Evolutionary conservation across 1,140 invertebrate genomes (phyloP).

Genomic region (Drosophila sp.): DNA sequence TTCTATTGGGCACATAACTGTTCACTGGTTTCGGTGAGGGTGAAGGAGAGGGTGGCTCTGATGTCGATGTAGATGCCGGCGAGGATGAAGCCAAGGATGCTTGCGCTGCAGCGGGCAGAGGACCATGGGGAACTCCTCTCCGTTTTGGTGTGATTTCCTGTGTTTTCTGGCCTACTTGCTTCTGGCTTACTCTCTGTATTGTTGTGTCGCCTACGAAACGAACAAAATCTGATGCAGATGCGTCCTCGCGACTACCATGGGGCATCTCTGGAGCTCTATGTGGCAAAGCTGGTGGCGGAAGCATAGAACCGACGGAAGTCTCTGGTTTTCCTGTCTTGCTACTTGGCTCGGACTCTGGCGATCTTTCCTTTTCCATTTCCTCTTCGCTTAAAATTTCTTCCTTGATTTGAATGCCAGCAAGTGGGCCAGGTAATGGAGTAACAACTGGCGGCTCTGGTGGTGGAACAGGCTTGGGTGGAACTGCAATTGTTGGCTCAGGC

Average conservation of each 20-base stretch:
- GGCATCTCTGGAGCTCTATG: not conserved
- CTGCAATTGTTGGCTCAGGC: not conserved
- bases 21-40: constrained; percentile 31
- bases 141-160: constrained; percentile 34
- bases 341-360: not conserved
- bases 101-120: constrained; percentile 43
- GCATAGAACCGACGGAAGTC: constrained; percentile 25
- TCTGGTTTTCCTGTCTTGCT: not conserved
- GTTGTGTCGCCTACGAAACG: constrained; percentile 74
- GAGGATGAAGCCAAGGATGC: constrained; percentile 17
- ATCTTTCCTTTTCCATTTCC: constrained; percentile 48
- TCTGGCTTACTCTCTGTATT: constrained; percentile 69
- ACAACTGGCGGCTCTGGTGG: not conserved
- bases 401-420: constrained; percentile 45
- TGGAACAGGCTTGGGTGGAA: not conserved
- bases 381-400: constrained; percentile 66
- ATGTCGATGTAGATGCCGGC: constrained; percentile 18
- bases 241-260: constrained; percentile 11
- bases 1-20: not conserved
- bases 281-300: constrained; percentile 42
- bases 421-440: not conserved
- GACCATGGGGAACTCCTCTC: constrained; percentile 47
- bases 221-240: constrained; percentile 40
- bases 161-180: constrained; percentile 26
- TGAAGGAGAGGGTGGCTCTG: constrained; percentile 12